A percentile compares a stretch with the other conserved stretches of the same genome.
These are phyloP conservation scores for Zaprionus bogoriensis DNA, from an alignment of 2,888 invertebrate genomes.

Conservation along the genomic window DNA sequence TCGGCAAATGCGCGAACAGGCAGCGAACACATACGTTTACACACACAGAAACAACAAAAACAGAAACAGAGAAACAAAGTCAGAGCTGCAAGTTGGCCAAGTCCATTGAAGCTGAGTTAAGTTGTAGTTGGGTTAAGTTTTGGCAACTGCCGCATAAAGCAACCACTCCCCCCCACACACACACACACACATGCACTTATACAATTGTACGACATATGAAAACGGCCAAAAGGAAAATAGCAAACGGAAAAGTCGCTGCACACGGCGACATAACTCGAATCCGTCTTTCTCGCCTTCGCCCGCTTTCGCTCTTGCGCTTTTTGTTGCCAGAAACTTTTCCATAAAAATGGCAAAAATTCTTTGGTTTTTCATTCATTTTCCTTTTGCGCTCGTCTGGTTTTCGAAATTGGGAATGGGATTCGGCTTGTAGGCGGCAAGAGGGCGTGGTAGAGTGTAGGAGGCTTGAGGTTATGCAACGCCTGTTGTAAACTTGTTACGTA, in stretches of 20 bases:
- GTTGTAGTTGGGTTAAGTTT: not conserved
- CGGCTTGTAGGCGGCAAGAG: not conserved
- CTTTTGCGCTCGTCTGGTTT: not conserved
- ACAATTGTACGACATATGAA: not conserved
- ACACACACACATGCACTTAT: constrained; percentile 5
- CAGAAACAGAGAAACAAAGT: constrained; percentile 11
- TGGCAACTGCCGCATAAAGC: not conserved
- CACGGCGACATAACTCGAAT: too few relatives aligned
- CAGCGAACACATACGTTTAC: not conserved
- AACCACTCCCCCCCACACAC: not conserved
- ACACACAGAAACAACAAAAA: not conserved
- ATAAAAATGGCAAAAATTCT: too few relatives aligned
- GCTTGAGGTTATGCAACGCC: constrained; percentile 54
- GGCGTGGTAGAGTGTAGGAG: not conserved
- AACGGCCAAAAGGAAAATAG: not conserved
- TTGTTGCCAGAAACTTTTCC: too few relatives aligned
- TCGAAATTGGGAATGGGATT: not conserved
- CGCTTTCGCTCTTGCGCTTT: too few relatives aligned
- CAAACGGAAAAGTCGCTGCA: not conserved
- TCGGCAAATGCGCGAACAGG: not conserved
- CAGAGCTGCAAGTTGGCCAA: constrained; percentile 5
- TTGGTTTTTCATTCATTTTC: too few relatives aligned
- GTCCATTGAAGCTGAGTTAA: not conserved
- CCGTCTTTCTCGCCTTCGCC: too few relatives aligned
- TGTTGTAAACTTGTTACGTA: constrained; percentile 68